Evolutionary conservation across 2,888 invertebrate species (phyloP).

Genomic region (Stenurella melanura): DNA sequence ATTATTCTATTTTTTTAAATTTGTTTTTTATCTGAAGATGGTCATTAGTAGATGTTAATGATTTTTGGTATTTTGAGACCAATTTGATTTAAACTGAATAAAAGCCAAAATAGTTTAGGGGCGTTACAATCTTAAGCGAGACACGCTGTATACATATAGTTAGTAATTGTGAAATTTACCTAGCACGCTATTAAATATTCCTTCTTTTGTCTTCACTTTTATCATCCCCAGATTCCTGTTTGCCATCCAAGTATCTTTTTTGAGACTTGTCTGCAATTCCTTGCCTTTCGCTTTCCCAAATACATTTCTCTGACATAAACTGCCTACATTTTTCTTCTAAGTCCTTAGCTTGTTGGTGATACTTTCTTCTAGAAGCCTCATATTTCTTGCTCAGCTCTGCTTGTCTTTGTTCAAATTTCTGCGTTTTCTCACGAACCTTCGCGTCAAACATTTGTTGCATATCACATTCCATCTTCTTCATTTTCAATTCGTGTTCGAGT

Average conservation of each 20-base stretch:
- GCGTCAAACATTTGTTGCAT: background rate
- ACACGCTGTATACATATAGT: too few relatives aligned
- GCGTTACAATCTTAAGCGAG: too few relatives aligned
- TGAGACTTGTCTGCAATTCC: background rate
- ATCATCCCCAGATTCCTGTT: background rate
- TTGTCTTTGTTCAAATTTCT: background rate
- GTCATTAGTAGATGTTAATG: too few relatives aligned
- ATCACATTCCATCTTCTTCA: background rate
- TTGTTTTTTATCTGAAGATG: too few relatives aligned
- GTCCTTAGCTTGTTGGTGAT: background rate
- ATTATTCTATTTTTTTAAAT: too few relatives aligned
- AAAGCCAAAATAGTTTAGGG: too few relatives aligned
- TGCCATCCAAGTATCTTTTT: background rate
- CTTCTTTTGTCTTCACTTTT: background rate
- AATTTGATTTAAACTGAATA: too few relatives aligned
- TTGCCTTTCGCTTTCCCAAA: slow-evolving; percentile 1
- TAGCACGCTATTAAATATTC: too few relatives aligned
- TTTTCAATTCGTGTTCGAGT: background rate
- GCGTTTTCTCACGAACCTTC: background rate
- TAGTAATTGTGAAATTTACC: too few relatives aligned
- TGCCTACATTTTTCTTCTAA: background rate
- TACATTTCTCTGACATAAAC: background rate
- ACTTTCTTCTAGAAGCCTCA: background rate
- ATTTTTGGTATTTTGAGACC: too few relatives aligned
- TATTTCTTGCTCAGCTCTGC: background rate